These are phyloP conservation scores for Drosophila busckii DNA, from an alignment of 1,140 invertebrate genomes.

Conservation along the genomic window DNA sequence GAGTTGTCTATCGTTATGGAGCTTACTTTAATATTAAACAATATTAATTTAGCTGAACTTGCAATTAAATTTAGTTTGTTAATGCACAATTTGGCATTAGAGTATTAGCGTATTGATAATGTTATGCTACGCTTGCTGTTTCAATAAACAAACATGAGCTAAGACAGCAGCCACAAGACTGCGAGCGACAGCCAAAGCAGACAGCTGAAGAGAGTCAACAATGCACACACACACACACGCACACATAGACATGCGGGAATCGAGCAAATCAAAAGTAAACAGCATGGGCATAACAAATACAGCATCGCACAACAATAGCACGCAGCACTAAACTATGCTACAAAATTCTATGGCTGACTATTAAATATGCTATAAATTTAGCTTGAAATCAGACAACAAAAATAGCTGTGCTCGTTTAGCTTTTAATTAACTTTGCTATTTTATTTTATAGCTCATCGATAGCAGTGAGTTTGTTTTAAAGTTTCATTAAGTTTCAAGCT, in stretches of 20 bases:
- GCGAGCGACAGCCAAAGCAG: no score
- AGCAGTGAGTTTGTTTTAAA: no score
- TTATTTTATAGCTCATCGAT: no score
- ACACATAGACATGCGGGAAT: conserved; percentile 31
- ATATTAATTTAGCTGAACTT: no score
- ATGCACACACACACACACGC: conserved; percentile 5
- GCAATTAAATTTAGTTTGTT: conserved; percentile 29
- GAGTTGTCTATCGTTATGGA: no score
- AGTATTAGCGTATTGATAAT: conserved; percentile 53
- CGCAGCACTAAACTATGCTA: conserved; percentile 18
- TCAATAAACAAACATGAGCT: conserved; percentile 64
- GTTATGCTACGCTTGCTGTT: conserved; percentile 41
- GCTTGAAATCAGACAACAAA: no score
- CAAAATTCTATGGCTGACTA: no score
- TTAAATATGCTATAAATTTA: no score
- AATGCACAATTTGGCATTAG: conserved; percentile 30
- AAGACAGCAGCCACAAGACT: conserved; percentile 62
- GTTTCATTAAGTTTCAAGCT: no score
- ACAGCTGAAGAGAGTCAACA: conserved; percentile 30
- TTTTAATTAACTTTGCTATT: no score
- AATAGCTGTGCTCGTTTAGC: no score
- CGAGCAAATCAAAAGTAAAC: conserved; percentile 71
- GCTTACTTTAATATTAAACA: no score
- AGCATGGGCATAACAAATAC: conserved; percentile 23
- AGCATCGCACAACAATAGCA: conserved; percentile 30